A percentile compares a stretch with the other conserved stretches of the same genome.
Conservation (phyloP, 2,888 invertebrate species). For the Meiosimyza platycephala region DNA sequence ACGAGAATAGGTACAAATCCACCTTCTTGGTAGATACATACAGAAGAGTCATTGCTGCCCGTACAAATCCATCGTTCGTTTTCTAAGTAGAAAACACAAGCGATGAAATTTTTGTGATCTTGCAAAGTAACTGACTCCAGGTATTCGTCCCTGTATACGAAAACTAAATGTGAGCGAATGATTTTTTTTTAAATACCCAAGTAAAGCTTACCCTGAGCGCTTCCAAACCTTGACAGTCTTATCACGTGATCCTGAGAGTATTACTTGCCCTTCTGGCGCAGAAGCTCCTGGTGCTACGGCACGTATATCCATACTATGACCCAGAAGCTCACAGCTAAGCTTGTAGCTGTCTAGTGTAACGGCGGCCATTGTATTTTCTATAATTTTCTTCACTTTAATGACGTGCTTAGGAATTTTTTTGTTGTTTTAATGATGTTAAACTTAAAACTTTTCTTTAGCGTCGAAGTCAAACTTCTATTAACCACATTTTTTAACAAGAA, state of each 20-base stretch:
- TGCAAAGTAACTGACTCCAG: constrained; percentile 75
- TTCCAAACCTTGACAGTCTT: constrained; percentile 89
- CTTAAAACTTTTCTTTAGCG: too few relatives aligned
- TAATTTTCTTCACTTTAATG: background rate
- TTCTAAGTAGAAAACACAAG: constrained; percentile 81
- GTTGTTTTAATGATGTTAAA: too few relatives aligned
- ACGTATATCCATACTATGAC: constrained; percentile 89
- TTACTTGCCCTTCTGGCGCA: constrained; percentile 72
- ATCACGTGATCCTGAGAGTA: constrained; percentile 91
- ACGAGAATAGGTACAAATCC: constrained; percentile 76
- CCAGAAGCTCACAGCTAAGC: constrained; percentile 80
- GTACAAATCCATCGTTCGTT: constrained; percentile 83
- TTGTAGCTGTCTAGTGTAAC: constrained; percentile 73
- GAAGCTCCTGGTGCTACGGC: constrained; percentile 72
- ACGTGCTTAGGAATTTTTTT: too few relatives aligned
- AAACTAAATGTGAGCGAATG: background rate
- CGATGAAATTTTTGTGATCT: constrained; percentile 89
- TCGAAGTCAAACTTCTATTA: too few relatives aligned
- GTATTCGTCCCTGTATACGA: constrained; percentile 71
- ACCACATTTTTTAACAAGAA: too few relatives aligned
- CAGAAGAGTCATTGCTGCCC: constrained; percentile 88
- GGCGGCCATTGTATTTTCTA: constrained; percentile 47
- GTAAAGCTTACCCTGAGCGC: constrained; percentile 72
- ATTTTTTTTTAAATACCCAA: background rate
- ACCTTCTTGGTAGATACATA: constrained; percentile 81